phyloP scores from a whole-genome alignment of 2,888 invertebrate species.

The Ypsolopha scabrella region DNA sequence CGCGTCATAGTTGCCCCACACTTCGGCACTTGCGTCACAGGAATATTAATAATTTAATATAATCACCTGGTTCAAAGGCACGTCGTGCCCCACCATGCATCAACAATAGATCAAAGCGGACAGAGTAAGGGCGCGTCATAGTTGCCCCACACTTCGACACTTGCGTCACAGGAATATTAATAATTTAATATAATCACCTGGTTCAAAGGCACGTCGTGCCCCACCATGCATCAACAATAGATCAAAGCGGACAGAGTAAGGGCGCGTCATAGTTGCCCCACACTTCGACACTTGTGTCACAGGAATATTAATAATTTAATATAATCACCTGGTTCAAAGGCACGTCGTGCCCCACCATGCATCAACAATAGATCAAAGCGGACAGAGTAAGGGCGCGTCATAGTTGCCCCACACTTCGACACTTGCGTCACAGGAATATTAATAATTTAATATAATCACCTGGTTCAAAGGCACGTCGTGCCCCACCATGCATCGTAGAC shows the following conservation, averaged over 20 bases:
- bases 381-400: conserved; percentile 95
- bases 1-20: conserved; percentile 96
- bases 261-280: conserved; percentile 96
- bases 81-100: conserved; percentile 97
- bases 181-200: conserved; percentile 78
- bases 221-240: conserved; percentile 98
- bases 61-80: conserved; percentile 91
- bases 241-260: conserved; percentile 97
- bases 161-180: no score
- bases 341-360: conserved; percentile 97
- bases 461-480: conserved; percentile 98
- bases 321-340: conserved; percentile 88
- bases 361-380: conserved; percentile 97
- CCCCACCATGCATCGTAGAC: conserved; percentile 97
- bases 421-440: no score
- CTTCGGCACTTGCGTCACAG: no score
- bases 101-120: conserved; percentile 98
- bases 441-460: no score
- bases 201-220: conserved; percentile 96
- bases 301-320: no score
- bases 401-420: conserved; percentile 96
- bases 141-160: conserved; percentile 95
- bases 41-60: no score
- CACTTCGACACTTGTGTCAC: conserved; percentile 90
- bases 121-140: conserved; percentile 93